phyloP scores from a whole-genome alignment of 2,797 vertebrate species.

The Rhadinocentrus ornatus region DNA sequence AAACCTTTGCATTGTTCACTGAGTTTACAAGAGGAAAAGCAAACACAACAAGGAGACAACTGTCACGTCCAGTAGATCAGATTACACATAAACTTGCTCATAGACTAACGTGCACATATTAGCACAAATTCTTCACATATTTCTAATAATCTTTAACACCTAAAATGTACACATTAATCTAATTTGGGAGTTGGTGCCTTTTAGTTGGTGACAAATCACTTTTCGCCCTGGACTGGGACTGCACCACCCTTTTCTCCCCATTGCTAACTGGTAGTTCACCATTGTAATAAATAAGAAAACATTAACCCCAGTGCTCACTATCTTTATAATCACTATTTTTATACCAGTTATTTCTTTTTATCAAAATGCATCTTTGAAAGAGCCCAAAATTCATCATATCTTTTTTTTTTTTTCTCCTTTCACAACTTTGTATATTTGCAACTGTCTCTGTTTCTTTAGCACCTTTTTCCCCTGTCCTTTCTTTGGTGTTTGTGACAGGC shows the following conservation, averaged over 20 bases:
- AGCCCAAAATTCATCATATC: background rate
- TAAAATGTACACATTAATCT: constrained; percentile 16
- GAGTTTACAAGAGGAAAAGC: constrained; percentile 45
- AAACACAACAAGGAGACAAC: constrained; percentile 77
- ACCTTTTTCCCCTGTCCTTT: constrained; percentile 2
- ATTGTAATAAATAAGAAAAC: background rate
- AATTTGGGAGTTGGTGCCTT: background rate
- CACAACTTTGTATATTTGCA: background rate
- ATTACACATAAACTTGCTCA: background rate
- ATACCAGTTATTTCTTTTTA: background rate
- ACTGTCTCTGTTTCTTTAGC: constrained; percentile 4
- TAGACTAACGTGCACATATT: background rate
- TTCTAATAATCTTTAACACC: background rate
- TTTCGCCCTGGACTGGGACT: background rate
- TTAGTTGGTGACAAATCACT: background rate
- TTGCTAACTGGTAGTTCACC: background rate
- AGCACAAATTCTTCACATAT: background rate
- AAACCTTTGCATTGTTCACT: constrained; percentile 26
- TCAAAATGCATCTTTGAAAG: background rate
- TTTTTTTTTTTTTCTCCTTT: background rate
- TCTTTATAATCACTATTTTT: background rate
- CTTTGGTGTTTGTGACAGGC: background rate
- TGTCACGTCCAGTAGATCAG: constrained; percentile 86
- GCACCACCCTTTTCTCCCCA: background rate
- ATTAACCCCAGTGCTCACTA: background rate